These are phyloP conservation scores for Yponomeuta plumbellus DNA, from an alignment of 2,888 invertebrate genomes.

Conservation along the genomic window DNA sequence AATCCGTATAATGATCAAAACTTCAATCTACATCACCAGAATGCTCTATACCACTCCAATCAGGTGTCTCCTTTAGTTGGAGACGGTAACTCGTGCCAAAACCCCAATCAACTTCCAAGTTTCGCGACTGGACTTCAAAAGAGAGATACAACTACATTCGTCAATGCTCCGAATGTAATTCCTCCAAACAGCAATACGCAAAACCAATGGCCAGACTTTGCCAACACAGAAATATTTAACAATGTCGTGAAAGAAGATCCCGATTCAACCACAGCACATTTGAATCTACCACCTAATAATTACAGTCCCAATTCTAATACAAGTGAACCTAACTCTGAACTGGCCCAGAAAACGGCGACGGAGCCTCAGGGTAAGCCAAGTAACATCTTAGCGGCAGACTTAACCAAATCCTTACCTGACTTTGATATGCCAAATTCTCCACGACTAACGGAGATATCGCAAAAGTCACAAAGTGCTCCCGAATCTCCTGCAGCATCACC, in stretches of 20 bases:
- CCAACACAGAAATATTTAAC: constrained; percentile 59
- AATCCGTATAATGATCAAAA: constrained; percentile 77
- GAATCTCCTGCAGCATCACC: constrained; percentile 58
- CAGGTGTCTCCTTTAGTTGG: constrained; percentile 68
- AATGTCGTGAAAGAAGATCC: constrained; percentile 83
- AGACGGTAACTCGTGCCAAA: constrained; percentile 54
- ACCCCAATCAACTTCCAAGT: constrained; percentile 64
- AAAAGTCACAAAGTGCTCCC: constrained; percentile 60
- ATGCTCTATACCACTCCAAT: constrained; percentile 75
- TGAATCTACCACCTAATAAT: constrained; percentile 64
- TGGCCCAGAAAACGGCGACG: constrained; percentile 40
- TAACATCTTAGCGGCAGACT: constrained; percentile 38
- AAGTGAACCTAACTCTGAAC: constrained; percentile 66
- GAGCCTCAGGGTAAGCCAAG: constrained; percentile 50
- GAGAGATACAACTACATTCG: constrained; percentile 37
- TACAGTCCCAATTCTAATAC: constrained; percentile 70
- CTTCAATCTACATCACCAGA: constrained; percentile 81
- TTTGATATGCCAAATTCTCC: constrained; percentile 68
- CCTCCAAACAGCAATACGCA: constrained; percentile 37
- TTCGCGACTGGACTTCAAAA: constrained; percentile 62
- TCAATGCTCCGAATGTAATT: constrained; percentile 21
- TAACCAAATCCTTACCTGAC: constrained; percentile 52
- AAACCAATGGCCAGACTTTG: constrained; percentile 68
- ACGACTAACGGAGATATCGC: constrained; percentile 61
- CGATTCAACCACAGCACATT: constrained; percentile 82